Base-by-base conservation (phyloP, 2,888 invertebrate genomes). In the Drosophila paramelanica region DNA sequence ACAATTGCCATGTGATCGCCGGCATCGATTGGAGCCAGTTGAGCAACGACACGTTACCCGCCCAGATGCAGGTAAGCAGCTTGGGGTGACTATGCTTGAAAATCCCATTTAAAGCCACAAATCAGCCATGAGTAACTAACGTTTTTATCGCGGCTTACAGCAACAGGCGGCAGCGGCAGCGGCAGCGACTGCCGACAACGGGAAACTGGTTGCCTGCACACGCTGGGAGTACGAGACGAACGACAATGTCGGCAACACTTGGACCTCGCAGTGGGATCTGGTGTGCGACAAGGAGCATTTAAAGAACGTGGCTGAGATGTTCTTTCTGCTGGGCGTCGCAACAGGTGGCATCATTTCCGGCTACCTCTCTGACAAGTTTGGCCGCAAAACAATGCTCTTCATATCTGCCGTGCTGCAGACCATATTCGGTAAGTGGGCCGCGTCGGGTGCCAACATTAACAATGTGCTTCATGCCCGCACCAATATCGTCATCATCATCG, bases 321-420 rank as follows among this genome's bases (percentile, higher is more conserved):
- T 95, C 91, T 96, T 96, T 91, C 93, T 97, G 69, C 93, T 95
- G 27, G 96, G 96, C 36, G 96, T 96, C 13, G 96, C 96, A 61
- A 93, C 95, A 46, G 96, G 96, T 56, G 96, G 96, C 55, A 94
- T 96, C 14, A 94, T 96, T n/a, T 96, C 96, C 67, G 96, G 96
- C 25, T 95, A 95, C 92, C 93, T 96, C 58, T 96, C 96, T 5
- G 96, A 96, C 92, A 96, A 94, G 94, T 95, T 95, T 86, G 97
- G 97, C 11, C 94, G 97, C 56, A 96, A 96, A 91, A 94, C 94
- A 61, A 95, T 96, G 61, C 92, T 97, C 56, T 95, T 96, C 93
- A 93, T 94, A 47, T 95, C 96, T 85, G 93, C 95, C 73, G 91
- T 95, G 42, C 93, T 95, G 14, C 96, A 96, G 92, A 94, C 96